Conservation (phyloP, 1,140 invertebrate genomes). For the Pantala flavescens region DNA sequence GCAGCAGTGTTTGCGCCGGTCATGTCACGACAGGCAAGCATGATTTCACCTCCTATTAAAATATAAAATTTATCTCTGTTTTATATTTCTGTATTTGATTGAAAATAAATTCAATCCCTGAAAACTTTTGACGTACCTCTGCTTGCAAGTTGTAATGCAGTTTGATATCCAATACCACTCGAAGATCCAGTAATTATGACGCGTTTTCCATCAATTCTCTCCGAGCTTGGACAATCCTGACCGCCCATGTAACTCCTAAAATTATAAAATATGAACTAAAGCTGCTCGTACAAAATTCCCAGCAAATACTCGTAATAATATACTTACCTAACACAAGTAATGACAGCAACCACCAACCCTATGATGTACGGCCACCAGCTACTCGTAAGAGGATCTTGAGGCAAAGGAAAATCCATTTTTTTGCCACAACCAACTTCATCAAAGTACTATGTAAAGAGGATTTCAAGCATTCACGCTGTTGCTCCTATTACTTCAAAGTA, state of each 20-base stretch:
- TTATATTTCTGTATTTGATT: background rate
- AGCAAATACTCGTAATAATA: background rate
- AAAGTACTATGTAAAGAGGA: too few species aligned
- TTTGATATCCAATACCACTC: constrained; percentile 45
- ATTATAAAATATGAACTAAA: constrained; percentile 13
- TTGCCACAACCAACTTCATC: background rate
- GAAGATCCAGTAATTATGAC: constrained; percentile 52
- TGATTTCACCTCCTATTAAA: constrained; percentile 30
- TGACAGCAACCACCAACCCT: constrained; percentile 24
- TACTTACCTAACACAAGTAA: constrained; percentile 26
- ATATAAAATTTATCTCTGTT: background rate
- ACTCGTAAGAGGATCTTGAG: constrained; percentile 15
- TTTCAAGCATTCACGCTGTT: too few species aligned
- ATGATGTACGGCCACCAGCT: constrained; percentile 28
- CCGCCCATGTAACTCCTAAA: constrained; percentile 36
- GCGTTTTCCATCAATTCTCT: constrained; percentile 39
- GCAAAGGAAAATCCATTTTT: constrained; percentile 12
- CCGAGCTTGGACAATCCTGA: constrained; percentile 30
- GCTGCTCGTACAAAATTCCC: background rate
- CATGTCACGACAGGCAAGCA: constrained; percentile 30
- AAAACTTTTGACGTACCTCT: constrained; percentile 26
- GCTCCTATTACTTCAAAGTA: too few species aligned
- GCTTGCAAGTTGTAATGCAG: constrained; percentile 38
- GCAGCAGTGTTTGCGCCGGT: constrained; percentile 24
- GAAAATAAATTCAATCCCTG: background rate